Evolutionary conservation across 2,888 invertebrate species (phyloP).

Genomic region (Acanthosepion lycidas): DNA sequence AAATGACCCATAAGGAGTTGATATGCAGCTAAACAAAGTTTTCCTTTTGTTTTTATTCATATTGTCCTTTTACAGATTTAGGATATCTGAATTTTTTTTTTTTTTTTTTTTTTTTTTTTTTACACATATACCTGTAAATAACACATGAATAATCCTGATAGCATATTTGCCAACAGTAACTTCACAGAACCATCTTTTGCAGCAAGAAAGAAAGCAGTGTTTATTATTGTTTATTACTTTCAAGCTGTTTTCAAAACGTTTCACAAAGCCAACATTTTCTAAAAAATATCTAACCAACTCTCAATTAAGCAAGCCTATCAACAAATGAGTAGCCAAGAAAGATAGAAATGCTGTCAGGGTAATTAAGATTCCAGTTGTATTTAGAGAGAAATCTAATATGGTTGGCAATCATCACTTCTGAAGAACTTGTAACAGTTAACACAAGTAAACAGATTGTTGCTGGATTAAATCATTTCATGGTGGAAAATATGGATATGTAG

Average conservation of each 20-base stretch:
- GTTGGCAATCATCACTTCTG: slow-evolving; percentile 18
- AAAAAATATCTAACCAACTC: background rate
- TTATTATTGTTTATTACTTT: background rate
- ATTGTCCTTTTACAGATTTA: too few species aligned
- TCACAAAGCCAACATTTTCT: slow-evolving; percentile 16
- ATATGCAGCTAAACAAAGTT: too few species aligned
- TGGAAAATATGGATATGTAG: too few species aligned
- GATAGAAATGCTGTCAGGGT: background rate
- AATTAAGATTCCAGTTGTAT: slow-evolving; percentile 20
- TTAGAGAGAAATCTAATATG: background rate
- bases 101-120: too few species aligned
- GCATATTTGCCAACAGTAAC: background rate
- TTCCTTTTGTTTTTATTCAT: too few species aligned
- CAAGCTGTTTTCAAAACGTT: background rate
- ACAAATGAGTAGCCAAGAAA: background rate
- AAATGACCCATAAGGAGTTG: too few species aligned
- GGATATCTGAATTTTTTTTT: too few species aligned
- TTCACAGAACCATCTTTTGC: background rate
- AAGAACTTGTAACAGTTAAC: background rate
- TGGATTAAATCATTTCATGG: background rate
- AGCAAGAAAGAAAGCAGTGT: background rate
- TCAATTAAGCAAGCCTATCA: background rate
- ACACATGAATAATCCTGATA: background rate
- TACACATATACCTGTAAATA: background rate
- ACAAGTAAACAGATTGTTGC: background rate